Evolutionary conservation across 2,797 vertebrate species (phyloP).

Genomic region (Caiman crocodilus): DNA sequence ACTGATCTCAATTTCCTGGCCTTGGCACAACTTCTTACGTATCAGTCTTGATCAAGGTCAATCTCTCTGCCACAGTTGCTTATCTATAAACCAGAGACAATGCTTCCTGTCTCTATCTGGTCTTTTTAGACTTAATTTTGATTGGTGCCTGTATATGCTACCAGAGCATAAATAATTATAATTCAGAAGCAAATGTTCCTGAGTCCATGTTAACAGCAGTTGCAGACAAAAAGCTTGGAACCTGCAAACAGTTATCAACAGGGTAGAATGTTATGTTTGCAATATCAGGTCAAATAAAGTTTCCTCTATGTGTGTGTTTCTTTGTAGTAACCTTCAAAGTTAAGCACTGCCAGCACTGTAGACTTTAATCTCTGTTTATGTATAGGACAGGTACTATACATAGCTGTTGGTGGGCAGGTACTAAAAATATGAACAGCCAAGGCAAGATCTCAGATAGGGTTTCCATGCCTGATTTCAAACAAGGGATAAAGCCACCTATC

Average conservation of each 20-base stretch:
- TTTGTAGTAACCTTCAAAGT: background rate
- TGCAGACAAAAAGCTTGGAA: background rate
- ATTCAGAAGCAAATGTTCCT: background rate
- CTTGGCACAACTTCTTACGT: background rate
- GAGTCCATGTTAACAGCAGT: background rate
- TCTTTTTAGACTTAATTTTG: background rate
- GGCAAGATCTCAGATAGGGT: background rate
- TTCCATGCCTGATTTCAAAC: conserved; percentile 15
- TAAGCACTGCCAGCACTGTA: background rate
- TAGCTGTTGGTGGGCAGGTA: background rate
- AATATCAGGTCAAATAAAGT: background rate
- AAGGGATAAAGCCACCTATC: conserved; percentile 19
- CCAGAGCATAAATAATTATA: background rate
- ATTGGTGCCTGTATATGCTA: background rate
- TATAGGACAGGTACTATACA: background rate
- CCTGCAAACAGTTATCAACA: fast-evolving
- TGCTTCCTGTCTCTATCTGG: background rate
- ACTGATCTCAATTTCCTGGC: background rate
- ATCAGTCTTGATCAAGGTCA: background rate
- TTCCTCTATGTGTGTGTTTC: background rate
- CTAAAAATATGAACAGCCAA: background rate
- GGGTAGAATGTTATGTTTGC: fast-evolving
- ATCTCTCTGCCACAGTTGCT: background rate
- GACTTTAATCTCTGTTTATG: background rate
- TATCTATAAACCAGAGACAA: background rate